A percentile compares a stretch with the other conserved stretches of the same genome.
phyloP scores from a whole-genome alignment of 1,140 invertebrate genomes.

The Macrotrachela quadricornifera region DNA sequence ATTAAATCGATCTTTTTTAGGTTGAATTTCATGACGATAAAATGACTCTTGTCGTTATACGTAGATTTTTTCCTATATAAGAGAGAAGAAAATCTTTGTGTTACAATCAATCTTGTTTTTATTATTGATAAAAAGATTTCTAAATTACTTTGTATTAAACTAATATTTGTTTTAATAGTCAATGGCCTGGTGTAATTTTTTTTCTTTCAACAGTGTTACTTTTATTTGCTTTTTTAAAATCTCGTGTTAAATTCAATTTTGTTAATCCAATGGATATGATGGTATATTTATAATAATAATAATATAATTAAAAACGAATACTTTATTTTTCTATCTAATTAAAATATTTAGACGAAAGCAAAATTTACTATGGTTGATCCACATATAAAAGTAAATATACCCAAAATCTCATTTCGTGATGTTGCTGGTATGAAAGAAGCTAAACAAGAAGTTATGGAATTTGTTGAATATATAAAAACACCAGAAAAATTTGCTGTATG shows the following conservation, averaged over 20 bases:
- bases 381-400: conserved; percentile 29
- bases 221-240: conserved; percentile 10
- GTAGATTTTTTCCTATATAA: no score
- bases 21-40: no score
- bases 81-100: no score
- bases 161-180: no score
- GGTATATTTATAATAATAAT: not conserved
- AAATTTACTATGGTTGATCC: conserved; percentile 80
- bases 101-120: no score
- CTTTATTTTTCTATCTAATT: conserved; percentile 3
- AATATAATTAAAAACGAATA: conserved; percentile 11
- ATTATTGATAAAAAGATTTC: no score
- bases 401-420: conserved; percentile 56
- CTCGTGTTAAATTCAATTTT: no score
- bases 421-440: conserved; percentile 88
- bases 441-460: conserved; percentile 90
- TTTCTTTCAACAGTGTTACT: conserved; percentile 13
- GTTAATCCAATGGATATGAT: no score
- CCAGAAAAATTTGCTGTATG: conserved; percentile 39
- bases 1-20: no score
- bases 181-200: conserved; percentile 34
- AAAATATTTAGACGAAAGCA: conserved; percentile 52
- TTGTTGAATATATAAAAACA: conserved; percentile 84
- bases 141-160: no score
- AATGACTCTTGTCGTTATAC: no score